Conservation (phyloP, 2,888 invertebrate genomes). For the Synanthedon andrenaeformis region DNA sequence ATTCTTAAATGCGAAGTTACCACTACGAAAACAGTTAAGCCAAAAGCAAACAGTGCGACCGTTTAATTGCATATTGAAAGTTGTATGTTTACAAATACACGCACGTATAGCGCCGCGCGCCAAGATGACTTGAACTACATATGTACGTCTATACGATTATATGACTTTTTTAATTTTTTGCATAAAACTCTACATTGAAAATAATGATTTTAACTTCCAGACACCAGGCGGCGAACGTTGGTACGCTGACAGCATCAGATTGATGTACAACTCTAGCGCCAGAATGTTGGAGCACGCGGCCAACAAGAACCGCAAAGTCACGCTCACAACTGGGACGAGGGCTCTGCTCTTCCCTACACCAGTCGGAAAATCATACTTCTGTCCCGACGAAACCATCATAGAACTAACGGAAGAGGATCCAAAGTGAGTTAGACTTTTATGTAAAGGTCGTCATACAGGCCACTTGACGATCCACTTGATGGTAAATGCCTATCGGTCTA, state of each 20-base stretch:
- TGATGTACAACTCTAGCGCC: slow-evolving; percentile 79
- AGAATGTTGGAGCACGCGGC: slow-evolving; percentile 72
- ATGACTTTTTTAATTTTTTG: too few species aligned
- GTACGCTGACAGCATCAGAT: slow-evolving; percentile 83
- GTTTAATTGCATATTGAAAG: too few species aligned
- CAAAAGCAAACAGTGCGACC: too few species aligned
- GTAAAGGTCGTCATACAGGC: not conserved
- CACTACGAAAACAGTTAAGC: too few species aligned
- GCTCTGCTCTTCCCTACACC: slow-evolving; percentile 85
- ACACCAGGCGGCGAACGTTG: slow-evolving; percentile 90
- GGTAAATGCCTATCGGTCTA: not conserved
- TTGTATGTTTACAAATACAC: too few species aligned
- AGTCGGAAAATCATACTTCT: slow-evolving; percentile 86
- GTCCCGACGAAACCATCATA: slow-evolving; percentile 77
- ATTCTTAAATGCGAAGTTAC: too few species aligned
- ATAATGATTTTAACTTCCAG: slow-evolving; percentile 48
- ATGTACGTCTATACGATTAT: too few species aligned
- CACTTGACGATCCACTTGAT: not conserved
- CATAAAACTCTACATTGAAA: too few species aligned
- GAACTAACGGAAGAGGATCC: slow-evolving; percentile 70
- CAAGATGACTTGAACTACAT: too few species aligned
- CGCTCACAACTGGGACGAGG: slow-evolving; percentile 67
- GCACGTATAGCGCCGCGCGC: too few species aligned
- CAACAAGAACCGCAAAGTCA: slow-evolving; percentile 63
- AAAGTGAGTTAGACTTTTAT: slow-evolving; percentile 25